Conservation (phyloP, 2,888 invertebrate species). For the Ennomos erosarius region DNA sequence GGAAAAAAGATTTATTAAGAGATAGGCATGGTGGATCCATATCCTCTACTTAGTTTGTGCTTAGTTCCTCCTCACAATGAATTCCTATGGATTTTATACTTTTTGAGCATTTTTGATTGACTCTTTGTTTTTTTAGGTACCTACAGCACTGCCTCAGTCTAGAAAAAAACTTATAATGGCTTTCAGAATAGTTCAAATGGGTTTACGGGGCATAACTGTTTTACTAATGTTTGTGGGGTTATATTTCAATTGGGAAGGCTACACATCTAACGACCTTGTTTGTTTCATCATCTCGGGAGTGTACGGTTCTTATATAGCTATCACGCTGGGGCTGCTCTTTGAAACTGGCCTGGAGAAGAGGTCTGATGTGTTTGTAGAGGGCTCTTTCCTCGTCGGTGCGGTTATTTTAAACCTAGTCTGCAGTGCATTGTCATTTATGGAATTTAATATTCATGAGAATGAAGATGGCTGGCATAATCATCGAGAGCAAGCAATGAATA, state of each 20-base stretch:
- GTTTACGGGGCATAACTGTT: slow-evolving; percentile 51
- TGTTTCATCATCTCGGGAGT: slow-evolving; percentile 59
- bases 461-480: slow-evolving; percentile 3
- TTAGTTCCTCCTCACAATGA: no score
- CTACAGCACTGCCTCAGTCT: background rate
- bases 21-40: no score
- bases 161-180: slow-evolving; percentile 43
- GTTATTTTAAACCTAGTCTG: slow-evolving; percentile 48
- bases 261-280: slow-evolving; percentile 14
- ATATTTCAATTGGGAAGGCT: slow-evolving; percentile 55
- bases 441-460: slow-evolving; percentile 37
- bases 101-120: no score
- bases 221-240: slow-evolving; percentile 50
- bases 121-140: no score
- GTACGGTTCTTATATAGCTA: slow-evolving; percentile 53
- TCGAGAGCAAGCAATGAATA: slow-evolving; percentile 43
- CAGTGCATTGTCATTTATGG: slow-evolving; percentile 46
- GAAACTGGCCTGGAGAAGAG: slow-evolving; percentile 54
- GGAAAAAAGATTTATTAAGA: no score
- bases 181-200: slow-evolving; percentile 55
- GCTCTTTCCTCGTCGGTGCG: slow-evolving; percentile 46
- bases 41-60: no score
- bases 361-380: slow-evolving; percentile 49
- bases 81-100: no score
- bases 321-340: slow-evolving; percentile 59